Conservation (phyloP, 2,113 vertebrate genomes). For the Noctilio leporinus region DNA sequence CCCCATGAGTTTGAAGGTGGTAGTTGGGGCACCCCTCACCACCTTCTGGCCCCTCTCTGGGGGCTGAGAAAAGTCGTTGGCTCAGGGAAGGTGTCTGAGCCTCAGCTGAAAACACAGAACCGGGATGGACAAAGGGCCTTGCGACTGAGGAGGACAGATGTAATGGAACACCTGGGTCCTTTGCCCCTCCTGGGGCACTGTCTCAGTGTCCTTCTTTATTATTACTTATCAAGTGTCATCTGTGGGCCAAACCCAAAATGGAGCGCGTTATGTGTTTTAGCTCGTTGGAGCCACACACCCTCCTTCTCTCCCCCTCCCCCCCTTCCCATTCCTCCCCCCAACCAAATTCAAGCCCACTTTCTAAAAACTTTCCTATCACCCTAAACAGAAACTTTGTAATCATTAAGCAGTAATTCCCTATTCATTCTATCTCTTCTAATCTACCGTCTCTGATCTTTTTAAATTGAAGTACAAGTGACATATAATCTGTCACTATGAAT, state of each 20-base stretch:
- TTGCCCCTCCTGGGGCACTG: background rate
- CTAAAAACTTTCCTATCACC: background rate
- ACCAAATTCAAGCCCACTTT: too few relatives aligned
- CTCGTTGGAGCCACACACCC: background rate
- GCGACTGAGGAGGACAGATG: background rate
- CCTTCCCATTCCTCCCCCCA: too few relatives aligned
- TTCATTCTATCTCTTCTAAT: background rate
- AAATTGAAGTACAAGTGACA: background rate
- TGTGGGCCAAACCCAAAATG: too few relatives aligned
- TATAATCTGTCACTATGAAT: background rate
- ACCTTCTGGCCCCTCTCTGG: background rate
- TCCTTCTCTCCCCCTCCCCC: accelerated
- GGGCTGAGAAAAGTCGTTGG: background rate
- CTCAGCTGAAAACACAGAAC: background rate
- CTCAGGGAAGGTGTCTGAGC: background rate
- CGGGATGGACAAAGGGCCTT: accelerated
- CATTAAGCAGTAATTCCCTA: background rate
- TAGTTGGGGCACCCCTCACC: background rate
- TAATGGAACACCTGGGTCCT: background rate
- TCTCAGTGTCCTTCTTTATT: background rate
- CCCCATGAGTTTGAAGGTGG: background rate
- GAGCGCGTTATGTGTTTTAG: accelerated
- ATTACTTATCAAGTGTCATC: background rate
- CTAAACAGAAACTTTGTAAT: background rate
- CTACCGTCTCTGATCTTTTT: background rate